Base-by-base conservation (phyloP, 2,113 vertebrate genomes). In the Conger conger region DNA sequence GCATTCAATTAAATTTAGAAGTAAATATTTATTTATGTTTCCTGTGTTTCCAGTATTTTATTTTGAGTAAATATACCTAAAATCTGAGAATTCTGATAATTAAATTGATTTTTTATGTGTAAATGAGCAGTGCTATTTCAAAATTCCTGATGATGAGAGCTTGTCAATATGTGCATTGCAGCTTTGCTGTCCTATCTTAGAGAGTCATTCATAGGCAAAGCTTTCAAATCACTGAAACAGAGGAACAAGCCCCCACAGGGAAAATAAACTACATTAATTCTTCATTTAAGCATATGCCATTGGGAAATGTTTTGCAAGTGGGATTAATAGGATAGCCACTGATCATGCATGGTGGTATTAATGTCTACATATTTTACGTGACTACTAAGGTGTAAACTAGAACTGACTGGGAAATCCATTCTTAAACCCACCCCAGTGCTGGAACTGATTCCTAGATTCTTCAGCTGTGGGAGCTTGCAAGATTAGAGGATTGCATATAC, bases 271-370 rank as follows among this genome's bases (percentile, higher is more conserved):
- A 73, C 77, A 85, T 83, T 79, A n/a, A n/a, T n/a, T n/a, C n/a
- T 85, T 88, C n/a, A 38, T 57, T 81, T 79, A 77, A 15, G 79
- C 45, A 68, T 83, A 85, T 78, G 27, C 68, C n/a, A 83, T 54
- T 79, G 63, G n/a, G 53, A 84, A 77, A 86, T 84, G 68, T 30
- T 53, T 79, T 20, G 45, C 42, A 20, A 86, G 82, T 9, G 17
- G 35, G 37, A 81, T 86, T 87, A 84, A 76, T 60, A 80, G 84
- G 73, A 80, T 83, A 85, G 84, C 45, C 77, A 81, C 35, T 27
- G 82, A 53, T 84, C 57, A 88, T 83, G 68, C 84, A 87, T 84
- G 30, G 68, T 57, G 63, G 36, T 42, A 63, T 86, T 82, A 85
- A 50, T 79, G 42, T 35, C 76, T 89, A 53, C 54, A 79, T 80